These are phyloP conservation scores for Sympetrum striolatum DNA, from an alignment of 2,888 invertebrate species.

Conservation along the genomic window DNA sequence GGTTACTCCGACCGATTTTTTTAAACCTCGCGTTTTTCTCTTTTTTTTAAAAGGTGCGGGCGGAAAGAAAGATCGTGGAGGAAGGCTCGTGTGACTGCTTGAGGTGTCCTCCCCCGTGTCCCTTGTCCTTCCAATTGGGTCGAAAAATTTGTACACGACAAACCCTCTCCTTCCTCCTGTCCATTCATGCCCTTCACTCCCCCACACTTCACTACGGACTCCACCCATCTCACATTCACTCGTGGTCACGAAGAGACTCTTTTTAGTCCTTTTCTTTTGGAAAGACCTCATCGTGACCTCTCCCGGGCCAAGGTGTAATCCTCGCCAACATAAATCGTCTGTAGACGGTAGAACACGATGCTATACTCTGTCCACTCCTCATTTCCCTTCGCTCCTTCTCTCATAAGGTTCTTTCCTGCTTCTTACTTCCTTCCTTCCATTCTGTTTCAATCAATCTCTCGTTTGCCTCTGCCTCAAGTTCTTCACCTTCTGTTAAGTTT, in stretches of 20 bases:
- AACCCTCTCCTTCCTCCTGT: neutral
- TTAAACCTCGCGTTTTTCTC: too few relatives aligned
- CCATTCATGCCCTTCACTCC: neutral
- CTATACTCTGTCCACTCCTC: neutral
- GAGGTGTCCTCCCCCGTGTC: neutral
- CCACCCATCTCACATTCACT: neutral
- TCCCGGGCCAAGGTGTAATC: conserved; percentile 8
- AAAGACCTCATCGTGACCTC: conserved; percentile 14
- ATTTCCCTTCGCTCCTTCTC: neutral
- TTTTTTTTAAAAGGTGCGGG: too few relatives aligned
- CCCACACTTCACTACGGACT: neutral
- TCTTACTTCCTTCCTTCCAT: neutral
- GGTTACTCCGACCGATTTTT: too few relatives aligned
- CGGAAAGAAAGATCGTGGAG: too few relatives aligned
- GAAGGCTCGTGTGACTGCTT: neutral
- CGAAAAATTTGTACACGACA: neutral
- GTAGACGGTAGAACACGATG: conserved; percentile 7
- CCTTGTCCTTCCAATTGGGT: neutral
- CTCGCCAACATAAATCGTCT: conserved; percentile 16
- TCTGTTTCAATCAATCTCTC: neutral
- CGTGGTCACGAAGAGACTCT: neutral
- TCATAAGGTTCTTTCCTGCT: neutral
- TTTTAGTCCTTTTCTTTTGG: neutral
- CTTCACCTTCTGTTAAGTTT: neutral
- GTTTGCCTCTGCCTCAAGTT: neutral